Percentiles rank a stretch among this genome's conserved stretches.
Conservation (phyloP, 1,140 invertebrate species). For the Cydia fagiglandana region DNA sequence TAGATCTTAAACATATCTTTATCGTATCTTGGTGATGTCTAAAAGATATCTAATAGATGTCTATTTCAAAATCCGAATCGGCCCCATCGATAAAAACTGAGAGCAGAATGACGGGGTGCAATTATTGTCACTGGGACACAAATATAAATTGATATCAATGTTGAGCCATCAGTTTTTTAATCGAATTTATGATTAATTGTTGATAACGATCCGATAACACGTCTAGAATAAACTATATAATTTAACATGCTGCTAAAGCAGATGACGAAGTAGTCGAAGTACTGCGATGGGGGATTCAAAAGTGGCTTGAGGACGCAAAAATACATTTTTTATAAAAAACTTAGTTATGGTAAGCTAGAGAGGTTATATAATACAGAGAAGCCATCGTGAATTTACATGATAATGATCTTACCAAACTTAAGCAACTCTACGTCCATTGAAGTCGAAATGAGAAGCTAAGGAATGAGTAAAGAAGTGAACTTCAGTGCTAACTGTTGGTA, state of each 20-base stretch:
- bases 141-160: conserved; percentile 29
- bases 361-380: too few species aligned
- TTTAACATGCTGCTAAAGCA: neutral
- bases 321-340: neutral
- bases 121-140: conserved; percentile 11
- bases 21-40: too few species aligned
- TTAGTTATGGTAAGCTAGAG: too few species aligned
- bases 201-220: conserved; percentile 8
- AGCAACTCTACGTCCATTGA: too few species aligned
- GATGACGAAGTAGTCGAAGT: too few species aligned
- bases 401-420: too few species aligned
- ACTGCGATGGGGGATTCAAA: neutral
- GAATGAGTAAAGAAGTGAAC: neutral
- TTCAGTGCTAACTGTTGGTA: neutral
- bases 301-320: neutral
- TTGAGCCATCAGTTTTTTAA: conserved; percentile 26
- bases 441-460: neutral
- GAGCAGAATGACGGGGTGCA: conserved; percentile 11
- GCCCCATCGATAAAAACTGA: conserved; percentile 21
- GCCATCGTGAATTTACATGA: too few species aligned
- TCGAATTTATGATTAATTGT: conserved; percentile 25
- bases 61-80: too few species aligned
- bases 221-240: conserved; percentile 11
- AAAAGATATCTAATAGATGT: too few species aligned
- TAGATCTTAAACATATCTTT: too few species aligned